Percentiles rank a stretch among this genome's conserved stretches.
phyloP scores from a whole-genome alignment of 2,797 vertebrate species.

The Thaleichthys pacificus region DNA sequence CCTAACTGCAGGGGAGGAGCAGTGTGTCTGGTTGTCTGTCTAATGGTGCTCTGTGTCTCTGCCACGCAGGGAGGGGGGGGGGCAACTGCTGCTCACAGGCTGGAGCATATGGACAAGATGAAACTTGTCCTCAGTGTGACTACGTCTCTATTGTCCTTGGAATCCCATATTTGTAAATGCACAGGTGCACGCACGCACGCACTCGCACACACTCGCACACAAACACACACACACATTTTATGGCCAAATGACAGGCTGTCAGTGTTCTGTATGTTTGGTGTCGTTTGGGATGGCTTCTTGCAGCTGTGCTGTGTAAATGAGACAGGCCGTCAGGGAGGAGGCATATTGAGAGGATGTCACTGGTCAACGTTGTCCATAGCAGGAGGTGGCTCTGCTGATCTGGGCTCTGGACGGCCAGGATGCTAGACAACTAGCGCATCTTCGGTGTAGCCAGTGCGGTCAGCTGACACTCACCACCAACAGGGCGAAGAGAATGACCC shows the following conservation, averaged over 20 bases:
- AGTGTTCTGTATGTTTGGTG: conserved; percentile 61
- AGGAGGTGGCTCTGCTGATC: too few species aligned
- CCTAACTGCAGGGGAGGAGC: conserved; percentile 65
- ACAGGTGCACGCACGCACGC: neutral
- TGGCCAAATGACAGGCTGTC: conserved; percentile 58
- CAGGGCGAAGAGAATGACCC: conserved; percentile 95
- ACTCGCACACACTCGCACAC: neutral
- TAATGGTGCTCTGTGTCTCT: conserved; percentile 63
- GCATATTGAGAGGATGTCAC: too few species aligned
- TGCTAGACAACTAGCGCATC: too few species aligned
- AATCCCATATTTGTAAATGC: neutral
- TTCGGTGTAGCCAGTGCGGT: too few species aligned
- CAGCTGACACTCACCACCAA: conserved; percentile 86
- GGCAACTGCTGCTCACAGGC: too few species aligned
- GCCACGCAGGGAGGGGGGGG: too few species aligned
- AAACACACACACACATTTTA: conserved; percentile 19
- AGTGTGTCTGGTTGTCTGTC: conserved; percentile 65
- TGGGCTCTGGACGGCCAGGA: too few species aligned
- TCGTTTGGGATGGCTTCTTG: neutral
- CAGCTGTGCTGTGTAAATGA: conserved; percentile 58
- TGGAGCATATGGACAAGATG: too few species aligned
- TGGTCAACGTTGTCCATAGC: too few species aligned
- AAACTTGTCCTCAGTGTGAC: too few species aligned
- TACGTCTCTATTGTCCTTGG: neutral
- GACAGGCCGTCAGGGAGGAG: too few species aligned